Percentiles rank a stretch among this genome's conserved stretches.
Conservation (phyloP, 2,888 invertebrate species). For the Tortricodes alternella region DNA sequence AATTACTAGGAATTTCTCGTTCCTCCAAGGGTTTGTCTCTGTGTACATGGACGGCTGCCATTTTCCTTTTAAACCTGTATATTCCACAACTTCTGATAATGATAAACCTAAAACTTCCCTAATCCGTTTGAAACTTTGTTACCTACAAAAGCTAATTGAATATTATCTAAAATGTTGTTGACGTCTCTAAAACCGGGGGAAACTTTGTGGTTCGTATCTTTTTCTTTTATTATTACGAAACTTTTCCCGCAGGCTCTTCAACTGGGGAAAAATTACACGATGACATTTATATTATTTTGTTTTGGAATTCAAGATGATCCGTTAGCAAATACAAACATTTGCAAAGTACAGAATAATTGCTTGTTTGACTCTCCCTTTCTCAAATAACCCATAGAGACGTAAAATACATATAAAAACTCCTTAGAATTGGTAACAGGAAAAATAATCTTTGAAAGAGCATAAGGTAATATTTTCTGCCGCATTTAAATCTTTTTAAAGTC, state of each 20-base stretch:
- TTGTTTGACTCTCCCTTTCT: too few species aligned
- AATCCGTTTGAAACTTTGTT: conserved; percentile 40
- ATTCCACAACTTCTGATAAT: conserved; percentile 16
- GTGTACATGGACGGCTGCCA: not conserved
- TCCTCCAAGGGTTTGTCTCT: not conserved
- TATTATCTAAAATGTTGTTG: conserved; percentile 58
- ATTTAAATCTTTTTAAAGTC: too few species aligned
- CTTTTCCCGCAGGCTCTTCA: conserved; percentile 52
- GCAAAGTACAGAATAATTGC: conserved; percentile 7
- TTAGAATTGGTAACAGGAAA: too few species aligned
- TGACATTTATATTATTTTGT: conserved; percentile 50
- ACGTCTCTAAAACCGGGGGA: conserved; percentile 48
- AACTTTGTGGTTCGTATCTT: conserved; percentile 47
- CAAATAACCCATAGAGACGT: not conserved
- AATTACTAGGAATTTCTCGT: too few species aligned
- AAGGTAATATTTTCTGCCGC: too few species aligned
- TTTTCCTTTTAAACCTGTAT: conserved; percentile 2
- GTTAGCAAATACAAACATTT: conserved; percentile 16
- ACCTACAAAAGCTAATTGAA: conserved; percentile 58
- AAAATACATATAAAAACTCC: too few species aligned
- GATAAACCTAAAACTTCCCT: conserved; percentile 8
- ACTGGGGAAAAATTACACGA: conserved; percentile 48
- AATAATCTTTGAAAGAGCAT: too few species aligned
- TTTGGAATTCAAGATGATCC: conserved; percentile 12
- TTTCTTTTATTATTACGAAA: conserved; percentile 66